Evolutionary conservation across 2,888 invertebrate species (phyloP).

Genomic region (Drosophila peninsularis): DNA sequence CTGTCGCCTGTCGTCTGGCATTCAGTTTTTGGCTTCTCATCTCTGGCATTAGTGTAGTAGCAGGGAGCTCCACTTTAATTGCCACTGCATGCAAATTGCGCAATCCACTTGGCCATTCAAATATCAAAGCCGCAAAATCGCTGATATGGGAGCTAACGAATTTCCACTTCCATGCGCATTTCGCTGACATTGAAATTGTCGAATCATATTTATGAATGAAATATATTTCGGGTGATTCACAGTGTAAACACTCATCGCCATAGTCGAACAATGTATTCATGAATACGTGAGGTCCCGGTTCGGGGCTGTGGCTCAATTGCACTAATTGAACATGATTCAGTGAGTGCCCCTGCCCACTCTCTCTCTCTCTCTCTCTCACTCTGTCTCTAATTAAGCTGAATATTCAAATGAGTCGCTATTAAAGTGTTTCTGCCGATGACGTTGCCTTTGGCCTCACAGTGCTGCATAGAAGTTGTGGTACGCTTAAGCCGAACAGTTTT

Average conservation of each 20-base stretch:
- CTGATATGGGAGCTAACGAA: conserved; percentile 10
- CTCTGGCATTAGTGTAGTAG: conserved; percentile 51
- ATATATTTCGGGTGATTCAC: conserved; percentile 28
- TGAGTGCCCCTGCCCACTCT: not conserved
- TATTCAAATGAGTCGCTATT: conserved; percentile 56
- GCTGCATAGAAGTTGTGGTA: conserved; percentile 53
- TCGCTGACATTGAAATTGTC: conserved; percentile 35
- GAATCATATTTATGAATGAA: conserved; percentile 35
- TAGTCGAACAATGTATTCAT: conserved; percentile 13
- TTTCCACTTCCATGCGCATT: conserved; percentile 14
- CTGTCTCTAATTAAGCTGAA: conserved; percentile 68
- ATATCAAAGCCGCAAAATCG: conserved; percentile 2
- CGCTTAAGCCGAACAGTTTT: conserved; percentile 45
- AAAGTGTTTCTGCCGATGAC: conserved; percentile 29
- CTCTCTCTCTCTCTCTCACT: not conserved
- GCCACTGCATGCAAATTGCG: conserved; percentile 49
- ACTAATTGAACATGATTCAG: conserved; percentile 78
- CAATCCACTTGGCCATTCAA: conserved; percentile 12
- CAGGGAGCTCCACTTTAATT: conserved; percentile 39
- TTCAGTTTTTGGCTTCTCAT: conserved; percentile 4
- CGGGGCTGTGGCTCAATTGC: conserved; percentile 51
- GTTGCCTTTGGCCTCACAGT: conserved; percentile 25
- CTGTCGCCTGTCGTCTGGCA: conserved; percentile 8
- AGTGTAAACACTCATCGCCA: conserved; percentile 23
- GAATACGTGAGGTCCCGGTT: conserved; percentile 25